These are phyloP conservation scores for Arion vulgaris DNA, from an alignment of 1,140 invertebrate species.

Conservation along the genomic window DNA sequence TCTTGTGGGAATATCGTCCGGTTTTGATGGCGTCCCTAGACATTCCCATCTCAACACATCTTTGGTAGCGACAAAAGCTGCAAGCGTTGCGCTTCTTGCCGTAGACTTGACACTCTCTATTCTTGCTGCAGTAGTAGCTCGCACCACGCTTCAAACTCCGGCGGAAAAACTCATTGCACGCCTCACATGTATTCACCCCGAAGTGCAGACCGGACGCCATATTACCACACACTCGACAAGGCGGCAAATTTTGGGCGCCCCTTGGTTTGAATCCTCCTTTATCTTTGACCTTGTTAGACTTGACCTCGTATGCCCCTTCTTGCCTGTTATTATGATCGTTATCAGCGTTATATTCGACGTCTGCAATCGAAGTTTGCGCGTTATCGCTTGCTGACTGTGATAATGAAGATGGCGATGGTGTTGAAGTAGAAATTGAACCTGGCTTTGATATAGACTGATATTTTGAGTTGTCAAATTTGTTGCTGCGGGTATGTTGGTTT, in stretches of 20 bases:
- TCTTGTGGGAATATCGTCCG: slow-evolving; percentile 69
- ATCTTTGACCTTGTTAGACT: not conserved
- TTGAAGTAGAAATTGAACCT: not conserved
- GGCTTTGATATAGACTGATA: not conserved
- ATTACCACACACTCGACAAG: slow-evolving; percentile 75
- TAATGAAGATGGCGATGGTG: not conserved
- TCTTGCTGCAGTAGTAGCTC: slow-evolving; percentile 59
- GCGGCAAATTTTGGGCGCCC: slow-evolving; percentile 52
- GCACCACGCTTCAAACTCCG: slow-evolving; percentile 61
- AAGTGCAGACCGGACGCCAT: slow-evolving; percentile 75
- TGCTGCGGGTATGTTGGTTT: not conserved
- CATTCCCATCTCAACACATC: slow-evolving; percentile 99
- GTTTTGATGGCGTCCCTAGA: slow-evolving; percentile 90
- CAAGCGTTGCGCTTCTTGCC: slow-evolving; percentile 76
- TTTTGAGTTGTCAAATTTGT: not conserved
- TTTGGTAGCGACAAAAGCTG: slow-evolving; percentile 99
- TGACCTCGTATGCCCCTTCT: not conserved
- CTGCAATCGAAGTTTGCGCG: not conserved
- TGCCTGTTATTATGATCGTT: no score
- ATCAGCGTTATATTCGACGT: not conserved
- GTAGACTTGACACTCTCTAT: slow-evolving; percentile 50
- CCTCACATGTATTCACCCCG: slow-evolving; percentile 75
- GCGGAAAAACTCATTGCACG: slow-evolving; percentile 68
- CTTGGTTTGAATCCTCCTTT: not conserved
- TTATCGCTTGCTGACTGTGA: not conserved